Base-by-base conservation (phyloP, 2,797 vertebrate species). In the Notamacropus eugenii region DNA sequence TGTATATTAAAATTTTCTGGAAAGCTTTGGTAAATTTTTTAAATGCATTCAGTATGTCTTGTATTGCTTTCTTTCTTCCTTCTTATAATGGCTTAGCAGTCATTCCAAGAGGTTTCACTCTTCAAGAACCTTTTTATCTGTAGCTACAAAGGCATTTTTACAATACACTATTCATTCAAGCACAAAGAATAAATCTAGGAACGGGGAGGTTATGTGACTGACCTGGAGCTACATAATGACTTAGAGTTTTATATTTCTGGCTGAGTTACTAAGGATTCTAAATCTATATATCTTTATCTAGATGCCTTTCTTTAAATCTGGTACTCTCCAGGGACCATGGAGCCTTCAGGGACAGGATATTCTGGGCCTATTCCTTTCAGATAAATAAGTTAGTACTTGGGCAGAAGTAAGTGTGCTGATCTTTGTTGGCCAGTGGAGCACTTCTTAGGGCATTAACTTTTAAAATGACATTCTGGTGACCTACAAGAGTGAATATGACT, bases 401-500 rank as follows among this genome's bases (percentile, higher is more conserved):
- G 93, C 59, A 93, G 1, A 67, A 91, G 19, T 92, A 90, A 95
- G 90, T 14, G 58, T 5, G 19, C 40, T 29, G 55, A 28, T 50
- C 90, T 31, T 11, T 59, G 0, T n/a, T 92, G 14, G 92, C 54
- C 50, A 90, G 11, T 94, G 91, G 8, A 93, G 34, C 14, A 93
- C 24, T 29, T 13, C 50, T 90, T 91, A 93, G 19, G 90, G 62
- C n/a, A 93, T 93, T 96, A 93, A 92, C 96, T 97, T 90, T 58
- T 3, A 27, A 91, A 54, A 82, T 54, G 27, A 13, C 92, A 22
- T 97, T 74, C 4, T 67, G 55, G 55, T 91, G 34, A 74, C 13
- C 1, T 55, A 59, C 0, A 93, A 10, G 54, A 93, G 12, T 91
- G 87, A 92, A 94, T 92, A 95, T 19, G 91, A 29, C 13, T 28